Base-by-base conservation (phyloP, 2,797 vertebrate species). In the Leptodactylus fallax region DNA sequence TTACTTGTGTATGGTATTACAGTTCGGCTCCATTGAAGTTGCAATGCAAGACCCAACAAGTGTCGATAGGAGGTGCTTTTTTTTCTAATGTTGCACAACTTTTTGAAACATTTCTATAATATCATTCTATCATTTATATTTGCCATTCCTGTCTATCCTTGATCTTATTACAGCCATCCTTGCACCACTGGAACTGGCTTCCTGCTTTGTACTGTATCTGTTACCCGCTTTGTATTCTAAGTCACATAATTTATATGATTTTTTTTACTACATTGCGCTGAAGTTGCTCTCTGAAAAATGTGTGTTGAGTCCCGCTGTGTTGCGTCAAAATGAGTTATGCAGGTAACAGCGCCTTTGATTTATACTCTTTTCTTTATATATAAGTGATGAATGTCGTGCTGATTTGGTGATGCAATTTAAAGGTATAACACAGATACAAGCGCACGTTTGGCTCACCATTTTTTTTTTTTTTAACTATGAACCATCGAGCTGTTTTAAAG, bases 311-410 rank as follows among this genome's bases (percentile, higher is more conserved):
- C 84, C 84, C 49, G 61, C 84, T 86, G 84, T 23, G 76, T 27
- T 69, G 25, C 84, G 60, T 78, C 84, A 56, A 21, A 86, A 61
- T 78, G 76, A 78, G 76, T 69, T 86, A 79, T 65, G 23, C 84
- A 67, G 60, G 84, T 79, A 79, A 69, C 74, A 17, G 45, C 47
- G 10, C 49, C 74, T 79, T 78, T 79, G 84, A 86, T 79, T 86
- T 67, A 79, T 23, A 9, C 23, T 55, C 74, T 85, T 51, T 55
- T 23, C 84, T 21, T 84, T 36, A 67, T 86, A 86, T 79, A 86
- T 79, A 86, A 86, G 78, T 79, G 49, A 86, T 79, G 76, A 86
- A 65, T 56, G 61, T 78, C 60, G 25, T 67, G 84, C 76, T 86
- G 84, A 53, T 78, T 86, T 69, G 61, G 61, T 21, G 84, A 67